Evolutionary conservation across 2,113 vertebrate species (phyloP), one percentile per base, ranked within the genome.

Genomic region (Phylloscopus trochilus): DNA sequence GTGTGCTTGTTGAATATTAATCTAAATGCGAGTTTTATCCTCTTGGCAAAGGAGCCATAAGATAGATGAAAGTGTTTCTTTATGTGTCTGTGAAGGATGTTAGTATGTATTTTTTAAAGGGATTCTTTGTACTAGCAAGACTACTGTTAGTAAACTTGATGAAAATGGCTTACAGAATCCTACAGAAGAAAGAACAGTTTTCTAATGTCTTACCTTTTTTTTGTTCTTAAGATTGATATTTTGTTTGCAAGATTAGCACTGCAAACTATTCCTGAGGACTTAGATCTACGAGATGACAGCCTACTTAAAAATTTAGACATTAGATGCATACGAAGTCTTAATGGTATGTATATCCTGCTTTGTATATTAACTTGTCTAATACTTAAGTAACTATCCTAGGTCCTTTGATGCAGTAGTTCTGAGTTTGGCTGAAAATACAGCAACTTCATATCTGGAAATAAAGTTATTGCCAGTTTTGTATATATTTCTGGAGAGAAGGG

Each of bases 271-370:
- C 98, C 98, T 72, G 98, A 99, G 96, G 98, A 98, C 79, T 96
- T 99, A 97, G 98, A 99, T 67, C 98, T 99, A 75, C 97, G 98
- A 94, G 98, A 99, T 11, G 98, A 99, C 96, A 98, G 97, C 89
- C 95, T 99, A 59, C 97, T 99, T 89, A 98, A 98, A 98, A 98
- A 98, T 96, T 97, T 99, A 97, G 98, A 99, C 95, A 98, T 99
- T 96, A 97, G 97, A 95, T 99, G 98, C 89, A 98, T 99, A 96
- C 97, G 99, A 97, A 99, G 99, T 98, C 98, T 99, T 97, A 99
- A 99, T 93, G 98, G 98, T 99, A 98, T 94, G 95, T 97, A 82
- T 92, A 35, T 87, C 30, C 12, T 56, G 20, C 28, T 87, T 79
- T 86, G 19, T 33, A 8, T 74, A 37, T n/a, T 11, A 51, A 28